These are phyloP conservation scores for Pandemis corylana DNA, from an alignment of 2,888 invertebrate species.

Conservation along the genomic window DNA sequence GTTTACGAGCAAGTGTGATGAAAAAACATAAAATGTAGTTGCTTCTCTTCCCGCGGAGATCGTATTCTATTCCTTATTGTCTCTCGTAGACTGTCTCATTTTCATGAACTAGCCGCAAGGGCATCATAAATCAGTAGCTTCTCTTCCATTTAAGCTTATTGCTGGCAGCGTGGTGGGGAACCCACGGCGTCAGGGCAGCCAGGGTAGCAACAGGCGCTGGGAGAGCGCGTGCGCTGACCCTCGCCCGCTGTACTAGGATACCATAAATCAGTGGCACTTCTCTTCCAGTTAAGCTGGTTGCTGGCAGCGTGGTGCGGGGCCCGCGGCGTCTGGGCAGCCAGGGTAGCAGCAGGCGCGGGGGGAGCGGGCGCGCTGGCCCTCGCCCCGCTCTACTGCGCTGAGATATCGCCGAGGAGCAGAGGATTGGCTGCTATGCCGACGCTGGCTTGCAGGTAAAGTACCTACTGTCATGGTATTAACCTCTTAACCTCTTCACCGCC, in stretches of 20 bases:
- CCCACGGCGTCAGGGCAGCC: conserved; percentile 76
- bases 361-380: conserved; percentile 74
- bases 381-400: conserved; percentile 76
- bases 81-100: no score
- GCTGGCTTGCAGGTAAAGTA: conserved; percentile 72
- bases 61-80: no score
- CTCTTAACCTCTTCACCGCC: no score
- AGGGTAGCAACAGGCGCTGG: conserved; percentile 77
- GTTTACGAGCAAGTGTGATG: no score
- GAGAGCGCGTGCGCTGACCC: conserved; percentile 72
- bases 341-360: conserved; percentile 76
- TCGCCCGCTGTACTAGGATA: conserved; percentile 61
- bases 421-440: conserved; percentile 77
- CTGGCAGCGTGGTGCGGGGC: conserved; percentile 77
- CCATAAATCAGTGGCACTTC: background rate
- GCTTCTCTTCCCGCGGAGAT: no score
- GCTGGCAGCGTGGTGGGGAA: conserved; percentile 56
- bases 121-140: background rate
- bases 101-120: background rate
- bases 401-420: conserved; percentile 74
- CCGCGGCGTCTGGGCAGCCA: conserved; percentile 75
- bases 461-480: no score
- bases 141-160: conserved; percentile 75
- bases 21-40: no score
- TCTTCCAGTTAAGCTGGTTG: conserved; percentile 74